Evolutionary conservation across 2,888 invertebrate species (phyloP).

Genomic region (Tipula vernalis): DNA sequence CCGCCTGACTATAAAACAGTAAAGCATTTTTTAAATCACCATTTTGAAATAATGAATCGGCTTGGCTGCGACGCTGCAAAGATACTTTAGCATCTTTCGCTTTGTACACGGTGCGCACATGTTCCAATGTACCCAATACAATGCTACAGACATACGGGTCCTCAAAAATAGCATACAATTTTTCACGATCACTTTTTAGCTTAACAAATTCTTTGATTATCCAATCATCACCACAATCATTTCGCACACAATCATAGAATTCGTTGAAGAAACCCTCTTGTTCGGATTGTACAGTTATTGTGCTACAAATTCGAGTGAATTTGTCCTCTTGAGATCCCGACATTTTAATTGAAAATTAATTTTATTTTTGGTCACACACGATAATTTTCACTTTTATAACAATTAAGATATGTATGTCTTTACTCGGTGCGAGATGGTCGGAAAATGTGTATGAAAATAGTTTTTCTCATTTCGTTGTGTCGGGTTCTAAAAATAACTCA

Average conservation of each 20-base stretch:
- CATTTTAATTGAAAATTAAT: background rate
- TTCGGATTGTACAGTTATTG: constrained; percentile 61
- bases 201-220: constrained; percentile 45
- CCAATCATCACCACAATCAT: constrained; percentile 41
- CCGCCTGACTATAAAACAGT: constrained; percentile 54
- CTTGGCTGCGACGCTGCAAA: constrained; percentile 46
- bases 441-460: background rate
- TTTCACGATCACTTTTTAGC: constrained; percentile 43
- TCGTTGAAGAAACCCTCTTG: constrained; percentile 62
- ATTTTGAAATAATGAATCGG: constrained; percentile 42
- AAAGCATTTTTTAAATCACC: constrained; percentile 47
- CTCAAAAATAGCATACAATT: constrained; percentile 38
- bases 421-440: background rate
- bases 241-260: constrained; percentile 45
- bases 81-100: constrained; percentile 52
- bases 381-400: background rate
- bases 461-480: background rate
- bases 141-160: constrained; percentile 38
- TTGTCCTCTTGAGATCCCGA: constrained; percentile 32
- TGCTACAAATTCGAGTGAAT: constrained; percentile 56
- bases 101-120: constrained; percentile 53
- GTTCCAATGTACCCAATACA: constrained; percentile 44
- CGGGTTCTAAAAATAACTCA: background rate
- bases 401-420: background rate
- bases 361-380: background rate